These are phyloP conservation scores for Tribolium madens DNA, from an alignment of 1,140 invertebrate species.

Conservation along the genomic window DNA sequence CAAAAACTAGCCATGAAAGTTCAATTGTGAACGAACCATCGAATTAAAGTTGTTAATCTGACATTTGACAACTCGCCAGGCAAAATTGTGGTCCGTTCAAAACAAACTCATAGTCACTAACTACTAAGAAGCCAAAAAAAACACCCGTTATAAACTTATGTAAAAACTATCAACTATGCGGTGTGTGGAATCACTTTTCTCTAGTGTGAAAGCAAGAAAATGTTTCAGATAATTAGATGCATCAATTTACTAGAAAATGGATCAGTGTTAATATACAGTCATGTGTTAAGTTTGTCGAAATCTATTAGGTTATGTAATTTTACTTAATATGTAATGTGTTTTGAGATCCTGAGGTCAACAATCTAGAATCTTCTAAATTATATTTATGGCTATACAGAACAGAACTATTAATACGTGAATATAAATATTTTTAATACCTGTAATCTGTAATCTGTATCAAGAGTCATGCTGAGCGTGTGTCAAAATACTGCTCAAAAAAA, in stretches of 20 bases:
- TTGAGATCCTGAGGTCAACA: slow-evolving; percentile 1
- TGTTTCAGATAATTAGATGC: background rate
- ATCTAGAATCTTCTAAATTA: background rate
- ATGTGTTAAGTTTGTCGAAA: slow-evolving; percentile 14
- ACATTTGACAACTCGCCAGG: too few species aligned
- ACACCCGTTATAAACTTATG: too few species aligned
- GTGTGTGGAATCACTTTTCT: background rate
- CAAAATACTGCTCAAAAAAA: background rate
- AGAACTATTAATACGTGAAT: too few species aligned
- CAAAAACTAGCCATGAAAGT: too few species aligned
- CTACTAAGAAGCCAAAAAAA: too few species aligned
- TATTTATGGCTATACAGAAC: background rate
- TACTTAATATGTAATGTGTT: slow-evolving; percentile 5
- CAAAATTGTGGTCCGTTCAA: too few species aligned
- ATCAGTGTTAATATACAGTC: slow-evolving; percentile 1
- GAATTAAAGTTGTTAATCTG: too few species aligned
- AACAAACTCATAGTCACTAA: too few species aligned
- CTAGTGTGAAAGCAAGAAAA: slow-evolving; percentile 1
- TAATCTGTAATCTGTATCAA: too few species aligned
- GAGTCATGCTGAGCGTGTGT: background rate
- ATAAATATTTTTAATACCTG: too few species aligned
- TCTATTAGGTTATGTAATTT: background rate
- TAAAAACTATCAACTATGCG: background rate
- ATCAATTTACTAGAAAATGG: slow-evolving; percentile 7
- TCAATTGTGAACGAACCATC: too few species aligned